Conservation (phyloP, 2,888 invertebrate genomes). For the Branchipolynoe longqiensis region DNA sequence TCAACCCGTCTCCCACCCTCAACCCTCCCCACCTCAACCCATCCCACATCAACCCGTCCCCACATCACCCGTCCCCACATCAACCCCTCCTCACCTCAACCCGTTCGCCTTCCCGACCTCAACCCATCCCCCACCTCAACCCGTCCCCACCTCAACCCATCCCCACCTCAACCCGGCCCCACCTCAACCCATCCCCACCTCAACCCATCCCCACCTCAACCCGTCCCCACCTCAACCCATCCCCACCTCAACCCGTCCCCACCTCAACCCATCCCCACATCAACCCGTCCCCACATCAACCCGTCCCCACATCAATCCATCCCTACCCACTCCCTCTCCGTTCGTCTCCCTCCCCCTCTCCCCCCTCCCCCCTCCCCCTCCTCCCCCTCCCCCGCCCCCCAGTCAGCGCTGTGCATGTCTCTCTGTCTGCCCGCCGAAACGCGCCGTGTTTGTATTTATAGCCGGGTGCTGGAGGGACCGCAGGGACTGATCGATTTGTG, state of each 20-base stretch:
- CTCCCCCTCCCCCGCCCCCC: not conserved
- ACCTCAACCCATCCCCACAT: not conserved
- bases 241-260: not conserved
- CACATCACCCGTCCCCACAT: not conserved
- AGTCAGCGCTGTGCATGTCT: not conserved
- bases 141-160: not conserved
- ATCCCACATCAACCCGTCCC: not conserved
- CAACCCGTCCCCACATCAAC: not conserved
- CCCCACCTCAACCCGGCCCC: too few species aligned
- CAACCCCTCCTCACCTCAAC: not conserved
- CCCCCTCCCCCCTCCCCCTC: too few species aligned
- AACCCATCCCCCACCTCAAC: not conserved
- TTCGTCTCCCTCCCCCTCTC: not conserved
- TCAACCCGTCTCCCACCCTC: not conserved
- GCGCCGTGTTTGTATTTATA: conserved; percentile 19
- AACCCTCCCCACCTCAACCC: not conserved
- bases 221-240: not conserved
- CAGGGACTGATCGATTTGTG: not conserved
- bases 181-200: too few species aligned
- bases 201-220: too few species aligned
- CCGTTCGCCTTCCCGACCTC: not conserved
- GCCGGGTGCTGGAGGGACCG: conserved; percentile 16
- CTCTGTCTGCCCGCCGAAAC: conserved; percentile 32
- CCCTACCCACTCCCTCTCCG: conserved; percentile 21
- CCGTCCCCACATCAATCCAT: not conserved